Evolutionary conservation across 2,113 vertebrate genomes (phyloP).

Genomic region (Crypturellus undulatus): DNA sequence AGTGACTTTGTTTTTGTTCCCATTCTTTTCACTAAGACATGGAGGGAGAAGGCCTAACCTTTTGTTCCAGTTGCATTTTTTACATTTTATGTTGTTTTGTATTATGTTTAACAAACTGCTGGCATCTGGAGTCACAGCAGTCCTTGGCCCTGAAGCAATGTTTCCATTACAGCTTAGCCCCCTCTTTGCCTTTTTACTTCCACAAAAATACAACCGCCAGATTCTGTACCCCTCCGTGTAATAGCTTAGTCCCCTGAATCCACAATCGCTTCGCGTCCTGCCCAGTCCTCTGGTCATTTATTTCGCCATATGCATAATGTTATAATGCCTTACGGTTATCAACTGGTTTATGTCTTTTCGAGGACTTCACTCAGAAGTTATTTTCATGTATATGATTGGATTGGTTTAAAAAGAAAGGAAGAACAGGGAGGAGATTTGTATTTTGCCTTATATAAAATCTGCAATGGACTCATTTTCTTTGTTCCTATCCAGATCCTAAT

Average conservation of each 20-base stretch:
- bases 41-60: constrained; percentile 66
- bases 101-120: constrained; percentile 23
- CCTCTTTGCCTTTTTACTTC: constrained; percentile 18
- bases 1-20: constrained; percentile 58
- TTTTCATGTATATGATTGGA: not conserved
- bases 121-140: constrained; percentile 68
- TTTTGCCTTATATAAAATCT: not conserved
- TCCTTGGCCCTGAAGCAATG: constrained; percentile 39
- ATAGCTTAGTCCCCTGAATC: not conserved
- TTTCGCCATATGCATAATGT: not conserved
- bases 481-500: not conserved
- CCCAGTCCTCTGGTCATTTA: not conserved
- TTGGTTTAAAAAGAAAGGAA: not conserved
- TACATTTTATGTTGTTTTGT: constrained; percentile 22
- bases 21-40: constrained; percentile 23
- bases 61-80: constrained; percentile 69
- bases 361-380: not conserved
- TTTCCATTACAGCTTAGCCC: constrained; percentile 51
- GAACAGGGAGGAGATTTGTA: not conserved
- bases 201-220: not conserved
- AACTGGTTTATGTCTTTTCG: not conserved
- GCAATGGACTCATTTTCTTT: not conserved
- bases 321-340: not conserved
- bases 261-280: not conserved
- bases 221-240: constrained; percentile 2